Base-by-base conservation (phyloP, 2,888 invertebrate genomes). In the Allacma fusca region DNA sequence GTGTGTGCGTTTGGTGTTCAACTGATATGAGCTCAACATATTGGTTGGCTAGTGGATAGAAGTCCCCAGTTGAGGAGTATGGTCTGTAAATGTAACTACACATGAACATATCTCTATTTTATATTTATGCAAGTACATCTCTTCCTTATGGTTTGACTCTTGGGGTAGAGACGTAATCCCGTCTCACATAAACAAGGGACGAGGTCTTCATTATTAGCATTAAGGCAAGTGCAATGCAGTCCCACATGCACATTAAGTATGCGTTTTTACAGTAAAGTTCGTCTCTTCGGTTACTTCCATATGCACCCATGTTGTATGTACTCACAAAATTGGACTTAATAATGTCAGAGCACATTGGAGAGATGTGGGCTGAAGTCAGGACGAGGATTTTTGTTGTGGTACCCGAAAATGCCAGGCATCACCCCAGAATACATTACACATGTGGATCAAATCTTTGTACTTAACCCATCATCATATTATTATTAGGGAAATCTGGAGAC, bases 391-490 rank as follows among this genome's bases (percentile, higher is more conserved):
- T 70, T 50, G 44, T 24, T 70, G 50, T 23, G 24, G 69, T 40
- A 40, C 50, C 69, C 70, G 50, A 70, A 70, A 70, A 69, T 43
- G 23, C 69, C 44, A 69, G 69, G 23, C 69, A 21, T 43, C 69
- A 21, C n/a, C 69, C 69, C 23, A 40, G 69, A 40, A 69, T 70
- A 70, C 70, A 70, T 44, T 70, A 24, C 26, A 29, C 70, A 70
- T 70, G 70, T 70, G 70, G 70, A 70, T 70, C 70, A 44, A 70
- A 70, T 70, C 70, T 44, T 21, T 24, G 44, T 70, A 70, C 40
- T 40, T 44, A 50, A 28, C 70, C 70, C 44, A 70, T 70, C 70
- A 70, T 70, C 70, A 70, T 26, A 68, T 68, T 40, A 70, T 29
- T 70, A 44, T 65, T 65, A 65, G 65, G 62, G 50, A 50, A 50